Evolutionary conservation across 2,888 invertebrate genomes (phyloP), one percentile per base, ranked within the genome.

Genomic region (Amphimallon solstitiale): DNA sequence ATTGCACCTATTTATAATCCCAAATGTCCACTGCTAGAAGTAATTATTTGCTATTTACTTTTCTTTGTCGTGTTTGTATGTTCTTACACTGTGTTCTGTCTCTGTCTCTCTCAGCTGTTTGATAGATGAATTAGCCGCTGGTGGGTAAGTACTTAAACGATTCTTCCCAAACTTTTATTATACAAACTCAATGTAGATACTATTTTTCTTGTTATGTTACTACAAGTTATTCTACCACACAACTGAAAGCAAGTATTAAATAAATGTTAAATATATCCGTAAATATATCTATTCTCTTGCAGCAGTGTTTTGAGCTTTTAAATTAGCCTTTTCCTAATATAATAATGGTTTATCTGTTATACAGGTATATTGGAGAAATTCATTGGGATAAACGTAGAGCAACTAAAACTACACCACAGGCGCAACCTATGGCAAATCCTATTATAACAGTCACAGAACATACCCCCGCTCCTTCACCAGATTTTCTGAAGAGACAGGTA

Each of bases 391-490:
- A 86, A 61, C 80, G 87, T 70, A 87, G 88, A 52, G 84, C 85
- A 1, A 83, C 85, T 34, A 85, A 83, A 68, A 80, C 85, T 52
- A 84, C 85, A 72, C 86, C 86, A 0, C 77, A 82, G 4, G 71
- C 82, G 51, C 88, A 88, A 74, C 90, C 91, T 71, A 90, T 92
- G 68, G 90, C 93, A 62, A 95, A 95, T 83, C 98, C 98, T 0
- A 97, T 97, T 61, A 98, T 98, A 66, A 97, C 97, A 0, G 96
- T 98, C 6, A 98, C 98, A 0, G 96, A 97, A 78, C 97, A 97
- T 78, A 96, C 96, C 0, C 97, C 97, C 0, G 90, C 93, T 2
- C 94, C 95, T 0, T 95, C 95, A 0, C 95, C 95, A 0, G 95
- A 95, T 80, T 94, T 91, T 77, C 85, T 93, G 72, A 89, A 90